A percentile compares a stretch with the other conserved stretches of the same genome.
Evolutionary conservation across 2,888 invertebrate genomes (phyloP).

Genomic region (Dasysyrphus albostriatus): DNA sequence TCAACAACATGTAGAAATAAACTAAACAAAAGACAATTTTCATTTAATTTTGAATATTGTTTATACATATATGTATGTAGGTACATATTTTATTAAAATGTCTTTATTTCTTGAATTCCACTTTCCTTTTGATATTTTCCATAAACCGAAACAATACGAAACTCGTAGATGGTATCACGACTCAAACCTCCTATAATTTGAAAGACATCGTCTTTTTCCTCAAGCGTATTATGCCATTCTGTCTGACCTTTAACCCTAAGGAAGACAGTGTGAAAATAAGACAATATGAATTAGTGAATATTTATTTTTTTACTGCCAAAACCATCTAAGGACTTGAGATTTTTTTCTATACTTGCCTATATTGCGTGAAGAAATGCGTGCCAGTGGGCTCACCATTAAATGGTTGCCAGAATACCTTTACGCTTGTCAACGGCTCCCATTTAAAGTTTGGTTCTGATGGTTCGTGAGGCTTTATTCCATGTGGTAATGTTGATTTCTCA

Average conservation of each 20-base stretch:
- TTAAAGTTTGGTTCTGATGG: conserved; percentile 89
- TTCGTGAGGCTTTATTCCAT: conserved; percentile 80
- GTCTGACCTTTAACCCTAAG: conserved; percentile 88
- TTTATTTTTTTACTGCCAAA: not conserved
- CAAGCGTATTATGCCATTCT: conserved; percentile 87
- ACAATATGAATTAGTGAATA: not conserved
- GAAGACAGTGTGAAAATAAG: not conserved
- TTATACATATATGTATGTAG: too few relatives aligned
- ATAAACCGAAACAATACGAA: conserved; percentile 95
- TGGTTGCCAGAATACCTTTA: conserved; percentile 93
- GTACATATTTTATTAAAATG: conserved; percentile 80
- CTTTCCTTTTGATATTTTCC: conserved; percentile 92
- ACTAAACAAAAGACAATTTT: too few relatives aligned
- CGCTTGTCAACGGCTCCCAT: conserved; percentile 88
- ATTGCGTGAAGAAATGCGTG: conserved; percentile 95
- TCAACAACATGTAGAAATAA: too few relatives aligned
- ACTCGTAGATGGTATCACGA: conserved; percentile 91
- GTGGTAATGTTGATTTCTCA: conserved; percentile 88
- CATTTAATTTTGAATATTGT: too few relatives aligned
- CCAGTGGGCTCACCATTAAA: conserved; percentile 94
- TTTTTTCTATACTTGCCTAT: conserved; percentile 83
- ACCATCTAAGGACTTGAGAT: too few relatives aligned
- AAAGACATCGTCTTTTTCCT: conserved; percentile 89
- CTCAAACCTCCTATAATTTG: conserved; percentile 90
- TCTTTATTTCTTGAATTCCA: conserved; percentile 89